A percentile compares a stretch with the other conserved stretches of the same genome.
phyloP scores from a whole-genome alignment of 2,888 invertebrate species.

The Deilephila elpenor region DNA sequence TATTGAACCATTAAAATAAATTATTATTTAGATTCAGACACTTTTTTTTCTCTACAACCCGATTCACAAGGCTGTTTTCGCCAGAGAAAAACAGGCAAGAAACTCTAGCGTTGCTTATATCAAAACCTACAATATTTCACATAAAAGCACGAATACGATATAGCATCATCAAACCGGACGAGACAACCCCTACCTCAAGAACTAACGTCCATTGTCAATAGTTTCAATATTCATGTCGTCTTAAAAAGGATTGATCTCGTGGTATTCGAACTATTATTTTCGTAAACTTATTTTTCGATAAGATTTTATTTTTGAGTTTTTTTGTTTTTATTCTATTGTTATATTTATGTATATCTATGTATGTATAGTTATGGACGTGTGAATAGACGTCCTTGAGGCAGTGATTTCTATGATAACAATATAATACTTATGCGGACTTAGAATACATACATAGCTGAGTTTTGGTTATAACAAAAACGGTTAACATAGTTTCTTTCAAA shows the following conservation, averaged over 20 bases:
- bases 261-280: too few relatives aligned
- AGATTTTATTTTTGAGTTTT: too few relatives aligned
- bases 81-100: too few relatives aligned
- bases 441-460: background rate
- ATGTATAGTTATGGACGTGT: background rate
- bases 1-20: too few relatives aligned
- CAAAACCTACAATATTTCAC: background rate
- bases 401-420: background rate
- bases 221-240: background rate
- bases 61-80: too few relatives aligned
- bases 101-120: too few relatives aligned
- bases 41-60: too few relatives aligned
- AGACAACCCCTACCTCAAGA: background rate
- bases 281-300: too few relatives aligned
- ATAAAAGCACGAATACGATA: slow-evolving; percentile 1
- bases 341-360: too few relatives aligned
- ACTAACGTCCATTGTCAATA: background rate
- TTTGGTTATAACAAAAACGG: background rate
- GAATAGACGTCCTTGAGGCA: background rate
- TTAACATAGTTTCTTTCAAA: too few relatives aligned
- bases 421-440: slow-evolving; percentile 6
- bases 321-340: too few relatives aligned
- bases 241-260: background rate
- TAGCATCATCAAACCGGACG: background rate
- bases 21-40: too few relatives aligned